These are phyloP conservation scores for Pristionchus arcanus DNA, from an alignment of 2,888 invertebrate species.

Conservation along the genomic window DNA sequence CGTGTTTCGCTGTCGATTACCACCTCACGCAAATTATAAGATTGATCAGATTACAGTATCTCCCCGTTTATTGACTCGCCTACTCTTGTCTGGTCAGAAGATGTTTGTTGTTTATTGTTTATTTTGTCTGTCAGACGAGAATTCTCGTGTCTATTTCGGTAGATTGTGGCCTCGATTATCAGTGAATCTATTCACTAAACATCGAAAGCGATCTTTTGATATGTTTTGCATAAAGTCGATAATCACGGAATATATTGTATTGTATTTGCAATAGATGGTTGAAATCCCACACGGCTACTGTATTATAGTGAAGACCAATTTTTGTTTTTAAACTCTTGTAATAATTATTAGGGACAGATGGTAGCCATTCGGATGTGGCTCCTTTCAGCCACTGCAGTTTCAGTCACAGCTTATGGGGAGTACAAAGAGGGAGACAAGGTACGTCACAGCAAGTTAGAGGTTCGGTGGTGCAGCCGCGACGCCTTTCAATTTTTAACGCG, in stretches of 20 bases:
- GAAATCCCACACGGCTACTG: neutral
- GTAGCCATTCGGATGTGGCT: neutral
- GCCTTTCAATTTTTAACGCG: too few relatives aligned
- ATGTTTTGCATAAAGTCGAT: conserved; percentile 40
- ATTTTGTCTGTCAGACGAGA: neutral
- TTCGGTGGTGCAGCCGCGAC: too few relatives aligned
- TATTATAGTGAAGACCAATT: neutral
- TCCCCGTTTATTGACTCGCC: conserved; percentile 2
- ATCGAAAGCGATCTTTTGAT: conserved; percentile 9
- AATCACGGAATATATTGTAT: neutral
- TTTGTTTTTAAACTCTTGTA: too few relatives aligned
- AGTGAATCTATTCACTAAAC: conserved; percentile 3
- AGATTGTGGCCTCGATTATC: neutral
- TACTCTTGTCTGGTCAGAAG: conserved; percentile 27
- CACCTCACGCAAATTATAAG: neutral
- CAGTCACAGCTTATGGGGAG: conserved; percentile 35
- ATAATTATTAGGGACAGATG: neutral
- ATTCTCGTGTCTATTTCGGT: neutral
- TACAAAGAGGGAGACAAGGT: conserved; percentile 17
- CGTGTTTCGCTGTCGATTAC: neutral
- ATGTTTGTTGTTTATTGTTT: conserved; percentile 50
- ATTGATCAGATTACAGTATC: conserved; percentile 1
- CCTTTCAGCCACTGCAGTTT: neutral
- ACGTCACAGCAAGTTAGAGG: neutral
- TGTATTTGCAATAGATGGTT: neutral